phyloP scores from a whole-genome alignment of 1,140 invertebrate species.

The Procambarus virginalis region DNA sequence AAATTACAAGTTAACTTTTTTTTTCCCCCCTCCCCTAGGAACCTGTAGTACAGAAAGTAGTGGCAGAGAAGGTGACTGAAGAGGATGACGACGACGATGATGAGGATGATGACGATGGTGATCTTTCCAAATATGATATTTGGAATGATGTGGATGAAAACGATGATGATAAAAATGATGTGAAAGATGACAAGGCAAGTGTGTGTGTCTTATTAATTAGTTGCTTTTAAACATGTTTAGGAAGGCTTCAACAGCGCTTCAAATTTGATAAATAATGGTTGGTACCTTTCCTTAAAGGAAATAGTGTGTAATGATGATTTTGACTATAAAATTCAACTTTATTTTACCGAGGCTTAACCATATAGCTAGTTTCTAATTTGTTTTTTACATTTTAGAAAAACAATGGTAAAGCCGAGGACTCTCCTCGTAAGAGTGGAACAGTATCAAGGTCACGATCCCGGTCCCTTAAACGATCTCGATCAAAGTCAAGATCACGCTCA shows the following conservation, averaged over 20 bases:
- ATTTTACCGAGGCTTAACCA: too few relatives aligned
- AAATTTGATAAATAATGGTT: too few relatives aligned
- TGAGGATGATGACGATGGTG: conserved; percentile 79
- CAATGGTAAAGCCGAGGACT: conserved; percentile 27
- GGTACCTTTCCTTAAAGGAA: too few relatives aligned
- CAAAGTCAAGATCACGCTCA: conserved; percentile 45
- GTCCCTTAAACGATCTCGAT: conserved; percentile 29
- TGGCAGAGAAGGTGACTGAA: conserved; percentile 71
- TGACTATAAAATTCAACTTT: too few relatives aligned
- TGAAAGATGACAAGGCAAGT: conserved; percentile 73
- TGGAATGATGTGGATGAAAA: conserved; percentile 49
- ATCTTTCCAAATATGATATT: conserved; percentile 88
- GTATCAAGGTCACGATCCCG: conserved; percentile 49
- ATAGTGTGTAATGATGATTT: too few relatives aligned
- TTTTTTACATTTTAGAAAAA: conserved; percentile 66
- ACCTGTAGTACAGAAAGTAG: not conserved
- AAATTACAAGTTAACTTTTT: too few relatives aligned
- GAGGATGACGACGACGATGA: conserved; percentile 55
- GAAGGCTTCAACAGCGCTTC: too few relatives aligned
- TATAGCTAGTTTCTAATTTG: too few relatives aligned
- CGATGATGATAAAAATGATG: conserved; percentile 78
- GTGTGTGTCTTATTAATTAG: too few relatives aligned
- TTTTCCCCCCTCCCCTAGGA: not conserved
- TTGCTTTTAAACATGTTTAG: too few relatives aligned
- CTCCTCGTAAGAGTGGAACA: conserved; percentile 9